Conservation (phyloP, 2,797 vertebrate species). For the Enteromius radiatus region DNA sequence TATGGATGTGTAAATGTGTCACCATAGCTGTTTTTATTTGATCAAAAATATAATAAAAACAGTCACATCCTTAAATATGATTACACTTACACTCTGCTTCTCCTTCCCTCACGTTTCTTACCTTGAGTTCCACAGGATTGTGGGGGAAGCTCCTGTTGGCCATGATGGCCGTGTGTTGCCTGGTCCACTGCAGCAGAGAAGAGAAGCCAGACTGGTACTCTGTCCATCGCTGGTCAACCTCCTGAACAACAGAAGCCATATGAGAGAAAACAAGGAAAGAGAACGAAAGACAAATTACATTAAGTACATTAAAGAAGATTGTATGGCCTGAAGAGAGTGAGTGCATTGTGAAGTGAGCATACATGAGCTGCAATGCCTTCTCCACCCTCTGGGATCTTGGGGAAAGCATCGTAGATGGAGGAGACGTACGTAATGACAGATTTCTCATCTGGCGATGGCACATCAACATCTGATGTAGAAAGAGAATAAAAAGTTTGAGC, state of each 20-base stretch:
- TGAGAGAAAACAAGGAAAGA: neutral
- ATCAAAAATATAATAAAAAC: neutral
- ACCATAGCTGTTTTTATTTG: too few species aligned
- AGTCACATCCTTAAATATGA: neutral
- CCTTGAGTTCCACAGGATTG: slow-evolving; percentile 98
- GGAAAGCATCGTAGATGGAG: slow-evolving; percentile 98
- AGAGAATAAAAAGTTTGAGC: neutral
- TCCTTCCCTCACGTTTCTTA: slow-evolving; percentile 57
- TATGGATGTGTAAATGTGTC: neutral
- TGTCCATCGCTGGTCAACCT: slow-evolving; percentile 93
- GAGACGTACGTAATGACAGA: slow-evolving; percentile 98
- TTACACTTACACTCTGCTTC: neutral
- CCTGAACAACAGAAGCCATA: slow-evolving; percentile 73
- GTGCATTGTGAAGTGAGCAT: slow-evolving; percentile 61
- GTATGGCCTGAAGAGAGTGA: neutral
- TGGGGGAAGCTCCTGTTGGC: slow-evolving; percentile 95
- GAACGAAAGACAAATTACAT: neutral
- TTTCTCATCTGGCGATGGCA: slow-evolving; percentile 95
- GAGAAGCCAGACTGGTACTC: slow-evolving; percentile 92
- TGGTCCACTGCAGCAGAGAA: slow-evolving; percentile 94
- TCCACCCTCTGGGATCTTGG: slow-evolving; percentile 96
- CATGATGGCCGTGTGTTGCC: slow-evolving; percentile 91
- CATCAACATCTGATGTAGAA: slow-evolving; percentile 88
- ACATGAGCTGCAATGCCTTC: slow-evolving; percentile 92
- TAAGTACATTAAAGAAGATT: neutral